A percentile compares a stretch with the other conserved stretches of the same genome.
Evolutionary conservation across 1,140 invertebrate species (phyloP).

Genomic region (Eumeta japonica): DNA sequence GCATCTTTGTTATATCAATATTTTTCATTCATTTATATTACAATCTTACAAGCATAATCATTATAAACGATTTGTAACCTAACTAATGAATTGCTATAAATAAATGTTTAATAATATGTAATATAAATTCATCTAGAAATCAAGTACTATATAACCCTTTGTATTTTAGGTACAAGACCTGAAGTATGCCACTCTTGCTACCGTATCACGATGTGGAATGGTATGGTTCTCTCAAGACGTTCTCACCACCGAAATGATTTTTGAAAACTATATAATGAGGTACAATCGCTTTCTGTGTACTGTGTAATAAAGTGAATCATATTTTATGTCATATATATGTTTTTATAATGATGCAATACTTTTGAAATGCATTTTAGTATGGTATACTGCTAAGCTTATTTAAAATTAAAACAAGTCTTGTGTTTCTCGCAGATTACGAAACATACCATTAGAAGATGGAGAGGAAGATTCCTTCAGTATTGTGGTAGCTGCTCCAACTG

Average conservation of each 20-base stretch:
- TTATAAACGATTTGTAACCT: too few relatives aligned
- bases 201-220: slow-evolving; percentile 99
- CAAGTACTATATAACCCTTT: too few relatives aligned
- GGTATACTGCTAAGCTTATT: too few relatives aligned
- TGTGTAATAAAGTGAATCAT: not conserved
- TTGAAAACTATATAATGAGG: slow-evolving; percentile 88
- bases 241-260: slow-evolving; percentile 97
- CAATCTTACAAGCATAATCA: too few relatives aligned
- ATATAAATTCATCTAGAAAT: too few relatives aligned
- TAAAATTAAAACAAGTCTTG: not conserved
- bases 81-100: too few relatives aligned
- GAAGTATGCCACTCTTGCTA: slow-evolving; percentile 97
- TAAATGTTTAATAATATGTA: too few relatives aligned
- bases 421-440: slow-evolving; percentile 65
- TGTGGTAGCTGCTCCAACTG: slow-evolving; percentile 45
- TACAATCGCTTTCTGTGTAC: too few relatives aligned
- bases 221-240: slow-evolving; percentile 99
- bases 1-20: too few relatives aligned
- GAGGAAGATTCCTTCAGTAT: slow-evolving; percentile 73
- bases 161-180: slow-evolving; percentile 84
- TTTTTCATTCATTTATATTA: too few relatives aligned
- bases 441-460: slow-evolving; percentile 89
- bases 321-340: not conserved
- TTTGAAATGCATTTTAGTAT: too few relatives aligned
- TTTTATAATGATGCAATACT: too few relatives aligned